Percentiles rank a stretch among this genome's conserved stretches.
Evolutionary conservation across 2,113 vertebrate species (phyloP).

Genomic region (Octodon degus): DNA sequence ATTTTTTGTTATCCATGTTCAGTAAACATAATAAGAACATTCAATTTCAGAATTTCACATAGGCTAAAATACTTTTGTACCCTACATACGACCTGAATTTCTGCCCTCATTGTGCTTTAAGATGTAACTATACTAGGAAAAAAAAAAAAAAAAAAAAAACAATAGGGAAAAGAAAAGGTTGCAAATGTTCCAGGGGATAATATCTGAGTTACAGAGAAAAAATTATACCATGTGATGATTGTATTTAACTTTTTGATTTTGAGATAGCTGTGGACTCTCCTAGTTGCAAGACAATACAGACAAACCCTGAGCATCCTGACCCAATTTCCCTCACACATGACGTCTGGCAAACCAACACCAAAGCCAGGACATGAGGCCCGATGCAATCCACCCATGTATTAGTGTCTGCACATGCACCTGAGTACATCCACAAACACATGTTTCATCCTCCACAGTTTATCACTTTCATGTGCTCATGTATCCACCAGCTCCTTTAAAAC

Average conservation of each 20-base stretch:
- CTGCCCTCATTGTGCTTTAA: background rate
- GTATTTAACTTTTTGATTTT: background rate
- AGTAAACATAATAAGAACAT: background rate
- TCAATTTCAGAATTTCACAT: background rate
- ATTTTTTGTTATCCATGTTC: background rate
- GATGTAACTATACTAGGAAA: background rate
- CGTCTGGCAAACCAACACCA: background rate
- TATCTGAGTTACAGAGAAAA: background rate
- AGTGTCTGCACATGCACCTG: too few relatives aligned
- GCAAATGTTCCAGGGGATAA: background rate
- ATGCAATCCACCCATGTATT: background rate
- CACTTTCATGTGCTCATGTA: background rate
- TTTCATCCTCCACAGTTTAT: background rate
- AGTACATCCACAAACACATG: background rate
- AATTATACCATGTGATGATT: background rate
- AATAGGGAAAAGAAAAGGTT: background rate
- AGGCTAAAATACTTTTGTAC: background rate
- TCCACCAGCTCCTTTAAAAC: background rate
- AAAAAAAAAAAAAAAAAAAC: background rate
- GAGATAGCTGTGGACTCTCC: background rate
- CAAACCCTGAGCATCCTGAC: background rate
- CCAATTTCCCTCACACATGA: background rate
- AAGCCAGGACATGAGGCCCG: background rate
- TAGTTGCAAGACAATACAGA: background rate
- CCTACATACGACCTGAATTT: background rate